A percentile compares a stretch with the other conserved stretches of the same genome.
These are phyloP conservation scores for Sebastes minor DNA, from an alignment of 2,797 vertebrate genomes.

Conservation along the genomic window DNA sequence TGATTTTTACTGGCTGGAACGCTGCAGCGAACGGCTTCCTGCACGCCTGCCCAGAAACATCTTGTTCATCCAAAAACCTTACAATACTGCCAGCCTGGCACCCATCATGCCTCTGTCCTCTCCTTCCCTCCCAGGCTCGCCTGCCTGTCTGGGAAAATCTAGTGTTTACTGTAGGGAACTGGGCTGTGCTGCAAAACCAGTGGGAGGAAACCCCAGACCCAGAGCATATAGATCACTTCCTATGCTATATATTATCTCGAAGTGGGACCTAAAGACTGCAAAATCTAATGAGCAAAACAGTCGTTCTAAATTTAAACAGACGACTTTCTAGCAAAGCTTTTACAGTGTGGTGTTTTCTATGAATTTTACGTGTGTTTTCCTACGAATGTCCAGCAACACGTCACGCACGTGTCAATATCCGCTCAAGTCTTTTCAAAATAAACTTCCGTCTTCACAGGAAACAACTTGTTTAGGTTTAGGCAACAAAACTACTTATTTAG, in stretches of 20 bases:
- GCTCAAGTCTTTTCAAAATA: no score
- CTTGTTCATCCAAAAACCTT: slow-evolving; percentile 27
- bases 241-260: background rate
- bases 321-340: slow-evolving; percentile 13
- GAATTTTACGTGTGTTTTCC: background rate
- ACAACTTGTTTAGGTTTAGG: no score
- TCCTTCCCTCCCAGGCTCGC: background rate
- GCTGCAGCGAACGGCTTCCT: slow-evolving; percentile 8
- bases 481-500: no score
- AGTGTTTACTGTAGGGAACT: slow-evolving; percentile 32
- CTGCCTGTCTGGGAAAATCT: slow-evolving; percentile 31
- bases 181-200: slow-evolving; percentile 16
- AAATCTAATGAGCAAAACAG: slow-evolving; percentile 24
- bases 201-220: slow-evolving; percentile 14
- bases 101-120: background rate
- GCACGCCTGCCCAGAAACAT: slow-evolving; percentile 39
- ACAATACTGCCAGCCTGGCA: slow-evolving; percentile 26
- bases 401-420: no score
- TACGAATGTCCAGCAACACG: no score
- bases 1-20: slow-evolving; percentile 16
- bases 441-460: no score
- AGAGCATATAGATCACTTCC: background rate
- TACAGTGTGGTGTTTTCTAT: background rate
- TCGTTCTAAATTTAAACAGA: background rate
- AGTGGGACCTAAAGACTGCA: background rate